Conservation (phyloP, 2,113 vertebrate species). For the Nothocercus nigrocapillus region DNA sequence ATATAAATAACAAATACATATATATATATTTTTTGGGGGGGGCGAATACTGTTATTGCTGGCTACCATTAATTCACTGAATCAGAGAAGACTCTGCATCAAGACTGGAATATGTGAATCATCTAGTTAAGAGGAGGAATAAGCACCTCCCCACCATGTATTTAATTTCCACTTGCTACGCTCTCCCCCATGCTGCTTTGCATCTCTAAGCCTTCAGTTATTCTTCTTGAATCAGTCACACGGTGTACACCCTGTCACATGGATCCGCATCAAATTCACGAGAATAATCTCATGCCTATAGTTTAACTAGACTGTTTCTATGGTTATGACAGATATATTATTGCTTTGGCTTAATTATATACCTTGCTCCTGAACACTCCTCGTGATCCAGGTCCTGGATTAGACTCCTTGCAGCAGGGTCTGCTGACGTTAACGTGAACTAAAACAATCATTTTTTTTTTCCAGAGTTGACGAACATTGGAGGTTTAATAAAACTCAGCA, state of each 20-base stretch:
- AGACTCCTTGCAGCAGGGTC: background rate
- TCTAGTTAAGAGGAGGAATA: slow-evolving; percentile 1
- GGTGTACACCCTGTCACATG: background rate
- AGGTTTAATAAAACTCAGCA: background rate
- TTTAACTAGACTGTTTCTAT: slow-evolving; percentile 42
- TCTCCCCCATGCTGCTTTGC: slow-evolving; percentile 4
- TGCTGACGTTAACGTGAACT: background rate
- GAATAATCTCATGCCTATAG: background rate
- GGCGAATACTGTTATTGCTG: background rate
- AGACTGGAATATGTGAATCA: slow-evolving; percentile 38
- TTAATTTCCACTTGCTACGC: slow-evolving; percentile 35
- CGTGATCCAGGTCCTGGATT: background rate
- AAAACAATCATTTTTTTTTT: background rate
- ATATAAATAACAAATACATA: too few species aligned
- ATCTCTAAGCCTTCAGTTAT: slow-evolving; percentile 36
- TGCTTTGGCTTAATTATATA: slow-evolving; percentile 40
- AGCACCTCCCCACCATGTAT: background rate
- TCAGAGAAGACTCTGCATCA: background rate
- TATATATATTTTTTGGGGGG: background rate
- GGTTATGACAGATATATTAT: slow-evolving; percentile 47
- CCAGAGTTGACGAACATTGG: background rate
- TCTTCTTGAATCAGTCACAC: slow-evolving; percentile 13
- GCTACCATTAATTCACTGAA: background rate
- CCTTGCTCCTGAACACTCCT: background rate
- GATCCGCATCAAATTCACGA: background rate